These are phyloP conservation scores for Pteronura brasiliensis DNA, from an alignment of 2,113 vertebrate species.

Conservation along the genomic window DNA sequence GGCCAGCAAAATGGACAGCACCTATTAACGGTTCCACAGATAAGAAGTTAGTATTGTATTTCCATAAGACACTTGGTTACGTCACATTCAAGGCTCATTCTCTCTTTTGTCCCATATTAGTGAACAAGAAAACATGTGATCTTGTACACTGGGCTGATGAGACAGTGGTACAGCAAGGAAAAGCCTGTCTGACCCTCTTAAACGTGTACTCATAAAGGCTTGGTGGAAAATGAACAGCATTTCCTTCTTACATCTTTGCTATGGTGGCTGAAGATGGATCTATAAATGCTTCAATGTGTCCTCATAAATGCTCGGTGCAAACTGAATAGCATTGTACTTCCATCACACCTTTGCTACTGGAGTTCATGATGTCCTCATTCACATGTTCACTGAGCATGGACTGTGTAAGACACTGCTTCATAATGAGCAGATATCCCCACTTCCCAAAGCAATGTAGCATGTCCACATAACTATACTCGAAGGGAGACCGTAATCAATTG, in stretches of 20 bases:
- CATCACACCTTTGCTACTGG: fast-evolving
- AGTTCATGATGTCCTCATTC: neutral
- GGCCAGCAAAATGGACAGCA: neutral
- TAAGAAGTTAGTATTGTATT: neutral
- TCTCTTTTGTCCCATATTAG: neutral
- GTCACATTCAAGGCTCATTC: neutral
- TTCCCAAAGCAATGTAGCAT: fast-evolving
- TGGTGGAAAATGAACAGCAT: neutral
- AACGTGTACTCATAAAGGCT: fast-evolving
- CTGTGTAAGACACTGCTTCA: fast-evolving
- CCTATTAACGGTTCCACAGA: neutral
- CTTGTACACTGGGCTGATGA: too few relatives aligned
- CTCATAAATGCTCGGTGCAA: too few relatives aligned
- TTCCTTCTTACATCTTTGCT: neutral
- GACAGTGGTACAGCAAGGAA: neutral
- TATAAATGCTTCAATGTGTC: neutral
- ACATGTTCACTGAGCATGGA: neutral
- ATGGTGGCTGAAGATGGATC: fast-evolving
- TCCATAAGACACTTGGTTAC: neutral
- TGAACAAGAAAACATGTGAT: neutral
- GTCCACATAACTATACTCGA: fast-evolving
- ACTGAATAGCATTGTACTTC: neutral
- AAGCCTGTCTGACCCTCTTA: neutral
- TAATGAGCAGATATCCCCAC: fast-evolving
- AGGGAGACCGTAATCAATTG: fast-evolving